phyloP scores from a whole-genome alignment of 2,888 invertebrate species.

The Chirona hameri region DNA sequence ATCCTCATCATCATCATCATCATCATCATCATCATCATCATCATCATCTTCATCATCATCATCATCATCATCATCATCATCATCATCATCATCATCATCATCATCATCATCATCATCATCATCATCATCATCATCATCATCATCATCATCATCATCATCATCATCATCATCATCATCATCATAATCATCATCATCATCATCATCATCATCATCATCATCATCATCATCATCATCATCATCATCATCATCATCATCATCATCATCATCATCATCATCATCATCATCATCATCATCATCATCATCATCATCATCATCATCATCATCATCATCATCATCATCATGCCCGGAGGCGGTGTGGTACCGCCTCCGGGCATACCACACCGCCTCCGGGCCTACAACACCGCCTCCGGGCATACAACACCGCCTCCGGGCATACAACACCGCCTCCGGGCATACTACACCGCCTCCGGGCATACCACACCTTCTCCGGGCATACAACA shows the following conservation, averaged over 20 bases:
- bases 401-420: too few species aligned
- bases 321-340: background rate
- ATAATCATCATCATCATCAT: too few species aligned
- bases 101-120: background rate
- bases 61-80: background rate
- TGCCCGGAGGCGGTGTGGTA: too few species aligned
- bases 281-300: background rate
- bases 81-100: background rate
- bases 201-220: background rate
- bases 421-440: too few species aligned
- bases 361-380: too few species aligned
- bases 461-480: too few species aligned
- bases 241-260: background rate
- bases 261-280: background rate
- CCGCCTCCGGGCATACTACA: too few species aligned
- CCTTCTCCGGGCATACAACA: too few species aligned
- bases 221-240: slow-evolving; percentile 1
- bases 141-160: slow-evolving; percentile 1
- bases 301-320: background rate
- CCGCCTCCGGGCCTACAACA: too few species aligned
- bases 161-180: too few species aligned
- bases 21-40: too few species aligned
- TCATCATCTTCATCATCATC: background rate
- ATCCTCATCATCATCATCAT: too few species aligned
- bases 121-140: background rate